phyloP scores from a whole-genome alignment of 2,888 invertebrate genomes.

The Chloromyia formosa region DNA sequence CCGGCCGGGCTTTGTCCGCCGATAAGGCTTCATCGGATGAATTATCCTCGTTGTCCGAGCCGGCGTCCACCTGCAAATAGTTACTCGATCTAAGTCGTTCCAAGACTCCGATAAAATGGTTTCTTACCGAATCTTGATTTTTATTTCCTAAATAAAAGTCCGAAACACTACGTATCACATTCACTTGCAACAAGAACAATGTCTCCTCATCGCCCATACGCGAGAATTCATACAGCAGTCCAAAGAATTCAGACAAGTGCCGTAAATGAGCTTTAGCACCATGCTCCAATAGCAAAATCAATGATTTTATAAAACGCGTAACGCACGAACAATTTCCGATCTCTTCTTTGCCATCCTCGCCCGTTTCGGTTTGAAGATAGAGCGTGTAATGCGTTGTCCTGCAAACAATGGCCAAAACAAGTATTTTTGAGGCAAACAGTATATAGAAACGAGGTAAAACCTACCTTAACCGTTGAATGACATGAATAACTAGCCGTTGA shows the following conservation, averaged over 20 bases:
- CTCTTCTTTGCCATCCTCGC: conserved; percentile 63
- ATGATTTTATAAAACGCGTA: conserved; percentile 89
- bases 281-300: conserved; percentile 86
- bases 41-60: conserved; percentile 65
- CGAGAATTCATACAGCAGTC: conserved; percentile 90
- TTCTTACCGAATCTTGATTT: conserved; percentile 71
- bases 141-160: conserved; percentile 92
- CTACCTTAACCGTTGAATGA: conserved; percentile 87
- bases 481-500: conserved; percentile 93
- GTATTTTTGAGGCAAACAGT: conserved; percentile 30
- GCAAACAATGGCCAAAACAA: conserved; percentile 53
- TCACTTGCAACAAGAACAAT: conserved; percentile 84
- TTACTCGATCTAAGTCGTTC: neutral
- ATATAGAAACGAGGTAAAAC: neutral
- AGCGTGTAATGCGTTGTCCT: conserved; percentile 70
- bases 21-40: conserved; percentile 67
- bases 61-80: conserved; percentile 59
- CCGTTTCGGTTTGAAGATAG: conserved; percentile 68
- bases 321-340: conserved; percentile 86
- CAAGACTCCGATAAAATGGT: neutral
- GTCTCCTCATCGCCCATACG: conserved; percentile 95
- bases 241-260: conserved; percentile 92
- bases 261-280: conserved; percentile 86
- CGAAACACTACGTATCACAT: conserved; percentile 89
- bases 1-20: conserved; percentile 81